phyloP scores from a whole-genome alignment of 37 sponge, comb jelly and placozoan genomes.

The Crambe crambe region DNA sequence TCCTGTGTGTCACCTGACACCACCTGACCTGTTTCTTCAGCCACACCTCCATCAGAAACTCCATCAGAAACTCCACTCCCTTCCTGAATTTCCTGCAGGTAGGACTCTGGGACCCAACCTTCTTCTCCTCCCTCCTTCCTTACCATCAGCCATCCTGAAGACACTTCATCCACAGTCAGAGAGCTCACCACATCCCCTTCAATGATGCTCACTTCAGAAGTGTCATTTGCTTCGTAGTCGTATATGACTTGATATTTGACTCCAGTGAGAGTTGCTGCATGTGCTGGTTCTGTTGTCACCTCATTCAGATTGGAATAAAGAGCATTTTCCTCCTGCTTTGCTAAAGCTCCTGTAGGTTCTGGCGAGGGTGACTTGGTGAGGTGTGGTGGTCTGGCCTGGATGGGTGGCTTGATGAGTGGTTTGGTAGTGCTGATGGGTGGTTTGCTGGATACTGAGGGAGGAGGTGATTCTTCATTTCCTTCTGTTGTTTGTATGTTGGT shows the following conservation, averaged over 20 bases:
- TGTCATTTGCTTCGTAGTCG: conserved; percentile 59
- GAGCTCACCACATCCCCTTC: conserved; percentile 73
- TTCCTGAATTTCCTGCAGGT: conserved; percentile 26
- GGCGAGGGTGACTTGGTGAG: neutral
- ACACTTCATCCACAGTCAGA: neutral
- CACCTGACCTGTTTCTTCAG: neutral
- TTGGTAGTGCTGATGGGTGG: too few relatives aligned
- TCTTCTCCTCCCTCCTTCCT: neutral
- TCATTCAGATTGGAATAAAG: neutral
- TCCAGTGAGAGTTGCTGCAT: neutral
- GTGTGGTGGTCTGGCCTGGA: conserved; percentile 6
- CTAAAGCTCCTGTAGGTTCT: neutral
- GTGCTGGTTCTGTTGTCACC: neutral
- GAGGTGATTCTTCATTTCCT: too few relatives aligned
- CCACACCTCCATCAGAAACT: neutral
- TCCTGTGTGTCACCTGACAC: neutral
- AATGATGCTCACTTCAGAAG: conserved; percentile 57
- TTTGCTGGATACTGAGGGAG: neutral
- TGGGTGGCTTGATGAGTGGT: too few relatives aligned
- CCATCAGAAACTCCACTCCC: neutral
- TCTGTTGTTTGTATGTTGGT: neutral
- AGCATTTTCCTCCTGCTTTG: neutral
- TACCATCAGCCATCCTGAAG: conserved; percentile 52
- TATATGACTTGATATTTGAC: conserved; percentile 62
- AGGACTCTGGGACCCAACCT: conserved; percentile 58